These are phyloP conservation scores for Saccostrea echinata DNA, from an alignment of 1,140 invertebrate genomes.

Conservation along the genomic window DNA sequence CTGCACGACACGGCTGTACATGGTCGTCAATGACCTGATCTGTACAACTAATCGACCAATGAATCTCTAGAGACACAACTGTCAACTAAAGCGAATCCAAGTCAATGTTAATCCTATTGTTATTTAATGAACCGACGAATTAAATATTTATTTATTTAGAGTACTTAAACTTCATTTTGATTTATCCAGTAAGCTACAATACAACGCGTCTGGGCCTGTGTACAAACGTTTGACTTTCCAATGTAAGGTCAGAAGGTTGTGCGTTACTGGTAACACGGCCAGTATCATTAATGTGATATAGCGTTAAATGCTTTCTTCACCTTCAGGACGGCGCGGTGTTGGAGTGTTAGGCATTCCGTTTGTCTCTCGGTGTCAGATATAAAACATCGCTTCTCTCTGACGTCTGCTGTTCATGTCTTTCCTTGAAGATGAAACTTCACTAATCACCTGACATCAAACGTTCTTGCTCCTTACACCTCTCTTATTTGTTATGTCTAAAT, in stretches of 20 bases:
- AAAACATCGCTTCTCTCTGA: no score
- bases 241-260: background rate
- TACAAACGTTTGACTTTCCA: background rate
- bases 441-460: background rate
- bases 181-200: background rate
- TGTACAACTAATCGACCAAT: background rate
- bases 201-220: background rate
- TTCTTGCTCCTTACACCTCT: background rate
- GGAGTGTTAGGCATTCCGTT: background rate
- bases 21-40: background rate
- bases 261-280: background rate
- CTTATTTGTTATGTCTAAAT: no score
- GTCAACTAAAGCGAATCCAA: background rate
- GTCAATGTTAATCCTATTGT: background rate
- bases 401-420: background rate
- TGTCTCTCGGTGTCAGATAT: background rate
- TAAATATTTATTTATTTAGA: slow-evolving; percentile 26
- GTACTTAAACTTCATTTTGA: background rate
- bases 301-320: no score
- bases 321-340: background rate
- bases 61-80: background rate
- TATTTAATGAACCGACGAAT: slow-evolving; percentile 1
- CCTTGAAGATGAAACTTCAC: background rate
- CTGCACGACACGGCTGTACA: background rate
- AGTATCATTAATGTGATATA: background rate